These are phyloP conservation scores for Tretioscincus oriximinensis DNA, from an alignment of 2,113 vertebrate genomes.

Conservation along the genomic window DNA sequence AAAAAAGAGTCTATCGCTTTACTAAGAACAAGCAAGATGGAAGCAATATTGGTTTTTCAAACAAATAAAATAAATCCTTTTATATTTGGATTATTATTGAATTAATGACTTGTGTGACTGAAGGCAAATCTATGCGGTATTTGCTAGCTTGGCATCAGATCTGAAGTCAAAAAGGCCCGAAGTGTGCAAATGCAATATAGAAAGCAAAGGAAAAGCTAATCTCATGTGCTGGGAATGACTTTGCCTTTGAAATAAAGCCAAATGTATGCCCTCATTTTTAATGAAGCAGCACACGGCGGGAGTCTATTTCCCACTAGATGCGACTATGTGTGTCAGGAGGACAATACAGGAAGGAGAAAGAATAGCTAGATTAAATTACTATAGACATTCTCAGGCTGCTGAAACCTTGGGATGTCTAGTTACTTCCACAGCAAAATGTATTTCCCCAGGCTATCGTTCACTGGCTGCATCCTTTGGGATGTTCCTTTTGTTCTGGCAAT, in stretches of 20 bases:
- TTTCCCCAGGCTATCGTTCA: not conserved
- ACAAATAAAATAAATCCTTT: not conserved
- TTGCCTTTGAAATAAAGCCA: constrained; percentile 38
- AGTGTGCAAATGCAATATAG: not conserved
- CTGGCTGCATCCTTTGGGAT: not conserved
- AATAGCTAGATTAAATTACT: constrained; percentile 31
- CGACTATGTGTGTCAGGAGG: constrained; percentile 24
- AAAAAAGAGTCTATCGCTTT: not conserved
- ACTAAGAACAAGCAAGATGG: not conserved
- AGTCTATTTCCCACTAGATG: constrained; percentile 38
- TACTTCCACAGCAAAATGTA: not conserved
- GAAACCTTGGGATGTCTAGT: not conserved
- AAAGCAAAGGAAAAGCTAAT: constrained; percentile 28
- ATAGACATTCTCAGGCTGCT: not conserved
- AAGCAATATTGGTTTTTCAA: not conserved
- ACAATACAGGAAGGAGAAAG: not conserved
- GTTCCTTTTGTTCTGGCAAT: not conserved
- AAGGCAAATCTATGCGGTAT: constrained; percentile 37
- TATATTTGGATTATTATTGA: not conserved
- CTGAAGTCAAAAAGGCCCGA: constrained; percentile 18
- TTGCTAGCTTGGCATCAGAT: constrained; percentile 5
- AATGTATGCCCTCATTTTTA: constrained; percentile 1
- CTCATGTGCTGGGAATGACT: constrained; percentile 39
- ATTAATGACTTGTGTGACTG: not conserved
- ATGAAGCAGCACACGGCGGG: not conserved